phyloP scores from a whole-genome alignment of 2,797 vertebrate genomes.

The Mustela erminea region DNA sequence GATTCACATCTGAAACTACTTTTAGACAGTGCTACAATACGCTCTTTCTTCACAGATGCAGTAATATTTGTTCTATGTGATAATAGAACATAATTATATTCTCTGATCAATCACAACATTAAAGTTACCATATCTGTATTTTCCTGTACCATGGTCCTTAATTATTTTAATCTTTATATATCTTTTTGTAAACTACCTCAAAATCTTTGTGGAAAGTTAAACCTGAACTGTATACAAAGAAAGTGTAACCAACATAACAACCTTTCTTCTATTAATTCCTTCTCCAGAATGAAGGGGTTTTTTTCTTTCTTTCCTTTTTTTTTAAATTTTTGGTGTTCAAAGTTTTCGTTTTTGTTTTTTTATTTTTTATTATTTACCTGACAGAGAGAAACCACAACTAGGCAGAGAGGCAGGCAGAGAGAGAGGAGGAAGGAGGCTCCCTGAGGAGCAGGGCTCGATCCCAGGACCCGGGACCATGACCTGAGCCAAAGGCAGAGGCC shows the following conservation, averaged over 20 bases:
- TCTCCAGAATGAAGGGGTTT: not conserved
- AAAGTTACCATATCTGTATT: not conserved
- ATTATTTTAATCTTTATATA: not conserved
- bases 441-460: too few relatives aligned
- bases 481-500: too few relatives aligned
- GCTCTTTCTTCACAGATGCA: not conserved
- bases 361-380: too few relatives aligned
- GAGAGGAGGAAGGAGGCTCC: too few relatives aligned
- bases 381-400: too few relatives aligned
- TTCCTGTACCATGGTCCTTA: not conserved
- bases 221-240: not conserved
- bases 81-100: not conserved
- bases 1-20: slow-evolving; percentile 20
- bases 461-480: too few relatives aligned
- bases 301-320: not conserved
- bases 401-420: too few relatives aligned
- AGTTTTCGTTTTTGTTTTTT: not conserved
- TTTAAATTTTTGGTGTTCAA: not conserved
- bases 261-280: slow-evolving; percentile 41
- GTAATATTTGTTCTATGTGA: slow-evolving; percentile 8
- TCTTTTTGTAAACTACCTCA: not conserved
- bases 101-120: slow-evolving; percentile 26
- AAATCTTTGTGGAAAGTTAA: not conserved
- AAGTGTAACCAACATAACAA: not conserved
- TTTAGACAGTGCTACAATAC: slow-evolving; percentile 4